Evolutionary conservation across 2,797 vertebrate species (phyloP).

Genomic region (Hapalemur alaotrensis): DNA sequence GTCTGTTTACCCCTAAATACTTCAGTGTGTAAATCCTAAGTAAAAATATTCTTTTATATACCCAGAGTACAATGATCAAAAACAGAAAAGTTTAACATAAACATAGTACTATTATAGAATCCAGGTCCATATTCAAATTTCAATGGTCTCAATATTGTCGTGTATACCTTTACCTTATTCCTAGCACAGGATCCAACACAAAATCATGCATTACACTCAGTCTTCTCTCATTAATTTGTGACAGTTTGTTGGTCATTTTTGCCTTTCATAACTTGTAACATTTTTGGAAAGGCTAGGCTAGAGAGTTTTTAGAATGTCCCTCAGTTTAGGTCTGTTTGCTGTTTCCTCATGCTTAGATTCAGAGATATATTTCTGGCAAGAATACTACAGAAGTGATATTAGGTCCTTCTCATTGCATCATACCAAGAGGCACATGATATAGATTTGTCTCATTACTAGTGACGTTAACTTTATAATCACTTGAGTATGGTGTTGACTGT

Average conservation of each 20-base stretch:
- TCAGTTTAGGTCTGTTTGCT: not conserved
- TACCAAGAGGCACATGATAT: not conserved
- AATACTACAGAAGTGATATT: not conserved
- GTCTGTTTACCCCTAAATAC: not conserved
- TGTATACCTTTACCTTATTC: not conserved
- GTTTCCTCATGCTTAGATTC: not conserved
- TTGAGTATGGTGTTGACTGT: too few species aligned
- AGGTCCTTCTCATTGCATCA: not conserved
- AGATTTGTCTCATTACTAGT: not conserved
- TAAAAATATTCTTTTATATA: not conserved
- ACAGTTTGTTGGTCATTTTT: not conserved
- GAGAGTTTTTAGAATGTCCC: not conserved
- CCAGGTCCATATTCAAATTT: not conserved
- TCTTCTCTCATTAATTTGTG: not conserved
- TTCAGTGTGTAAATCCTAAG: not conserved
- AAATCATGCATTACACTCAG: not conserved
- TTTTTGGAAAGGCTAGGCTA: not conserved
- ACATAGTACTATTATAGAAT: not conserved
- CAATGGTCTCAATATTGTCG: not conserved
- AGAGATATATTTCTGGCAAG: not conserved
- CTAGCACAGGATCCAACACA: not conserved
- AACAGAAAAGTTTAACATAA: not conserved
- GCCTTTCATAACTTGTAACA: not conserved
- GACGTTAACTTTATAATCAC: not conserved
- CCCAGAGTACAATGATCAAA: not conserved